A percentile compares a stretch with the other conserved stretches of the same genome.
Evolutionary conservation across 2,888 invertebrate genomes (phyloP).

Genomic region (Leptopterna dolabrata): DNA sequence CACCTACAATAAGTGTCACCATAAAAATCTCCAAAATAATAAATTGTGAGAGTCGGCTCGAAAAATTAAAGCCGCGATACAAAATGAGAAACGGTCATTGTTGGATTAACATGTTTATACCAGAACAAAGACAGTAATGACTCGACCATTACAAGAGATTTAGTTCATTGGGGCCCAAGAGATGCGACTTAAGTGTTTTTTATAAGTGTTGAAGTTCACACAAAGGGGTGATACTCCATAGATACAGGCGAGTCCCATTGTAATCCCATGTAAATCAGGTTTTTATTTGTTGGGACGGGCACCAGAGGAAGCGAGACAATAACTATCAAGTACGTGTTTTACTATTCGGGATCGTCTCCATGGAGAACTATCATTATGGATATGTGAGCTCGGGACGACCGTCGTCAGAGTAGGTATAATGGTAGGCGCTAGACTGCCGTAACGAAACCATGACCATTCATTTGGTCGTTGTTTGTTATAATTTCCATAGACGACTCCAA

Average conservation of each 20-base stretch:
- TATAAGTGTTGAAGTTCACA: constrained; percentile 40
- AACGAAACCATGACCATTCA: constrained; percentile 39
- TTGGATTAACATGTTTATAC: constrained; percentile 40
- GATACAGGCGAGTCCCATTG: constrained; percentile 40
- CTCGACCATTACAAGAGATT: constrained; percentile 37
- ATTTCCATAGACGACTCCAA: neutral
- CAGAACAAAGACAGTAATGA: constrained; percentile 31
- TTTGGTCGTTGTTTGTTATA: constrained; percentile 32
- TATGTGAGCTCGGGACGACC: neutral
- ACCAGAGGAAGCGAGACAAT: constrained; percentile 19
- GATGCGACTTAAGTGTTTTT: neutral
- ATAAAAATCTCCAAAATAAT: neutral
- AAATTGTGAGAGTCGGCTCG: neutral
- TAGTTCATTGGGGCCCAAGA: constrained; percentile 4
- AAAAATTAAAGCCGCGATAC: neutral
- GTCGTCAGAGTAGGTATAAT: neutral
- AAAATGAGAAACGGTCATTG: constrained; percentile 18
- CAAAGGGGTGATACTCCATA: constrained; percentile 6
- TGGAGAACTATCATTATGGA: constrained; percentile 35
- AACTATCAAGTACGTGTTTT: constrained; percentile 42
- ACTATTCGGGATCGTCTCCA: constrained; percentile 38
- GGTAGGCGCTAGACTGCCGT: constrained; percentile 9
- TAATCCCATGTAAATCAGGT: constrained; percentile 52
- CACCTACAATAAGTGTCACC: neutral
- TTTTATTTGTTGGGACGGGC: constrained; percentile 43